Evolutionary conservation across 2,797 vertebrate genomes (phyloP), one percentile per base, ranked within the genome.

Genomic region (Alfaro cultratus): DNA sequence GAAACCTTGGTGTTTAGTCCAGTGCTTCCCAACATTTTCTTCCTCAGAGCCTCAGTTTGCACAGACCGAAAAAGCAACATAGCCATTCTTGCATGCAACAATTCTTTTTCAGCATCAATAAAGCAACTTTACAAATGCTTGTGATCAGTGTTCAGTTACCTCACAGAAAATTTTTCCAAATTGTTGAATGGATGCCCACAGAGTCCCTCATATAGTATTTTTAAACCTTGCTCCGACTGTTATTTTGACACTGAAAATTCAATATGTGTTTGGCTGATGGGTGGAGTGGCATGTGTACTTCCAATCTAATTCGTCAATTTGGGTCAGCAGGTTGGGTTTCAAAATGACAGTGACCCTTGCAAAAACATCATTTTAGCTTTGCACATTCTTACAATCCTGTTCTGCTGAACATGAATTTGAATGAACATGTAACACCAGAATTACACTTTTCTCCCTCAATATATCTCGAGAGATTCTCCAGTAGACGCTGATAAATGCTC

Each of bases 231-330:
- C 34, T 68, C 34, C 49, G 10, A 67, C 72, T 72, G 80, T 80
- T 84, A 47, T 80, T 75, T 84, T 74, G 85, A 83, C 87, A 91
- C 89, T 86, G 85, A 88, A 88, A 91, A 51, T 85, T 76, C 81
- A 86, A 34, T 46, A 29, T 46, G 60, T 73, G 77, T 75, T 74
- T 70, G 57, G 70, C 72, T 74, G 79, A 31, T 1, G 5, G 47
- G 26, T 26, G 46, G 47, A 51, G 21, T 34, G 45, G 46, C 29
- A 68, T 36, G 1, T 53, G 41, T 75, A 46, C 73, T 67, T 57
- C 26, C 16, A 68, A 79, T 85, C 76, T 64, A 36, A 26, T 46
- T 71, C 36, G 78, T 76, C 82, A 78, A 87, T 88, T 81, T 78
- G 83, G 80, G 80, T 80, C 86, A 86, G 75, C 62, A 18, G 74